phyloP scores from a whole-genome alignment of 2,888 invertebrate genomes.

The Hirtodrosophila cameraria region DNA sequence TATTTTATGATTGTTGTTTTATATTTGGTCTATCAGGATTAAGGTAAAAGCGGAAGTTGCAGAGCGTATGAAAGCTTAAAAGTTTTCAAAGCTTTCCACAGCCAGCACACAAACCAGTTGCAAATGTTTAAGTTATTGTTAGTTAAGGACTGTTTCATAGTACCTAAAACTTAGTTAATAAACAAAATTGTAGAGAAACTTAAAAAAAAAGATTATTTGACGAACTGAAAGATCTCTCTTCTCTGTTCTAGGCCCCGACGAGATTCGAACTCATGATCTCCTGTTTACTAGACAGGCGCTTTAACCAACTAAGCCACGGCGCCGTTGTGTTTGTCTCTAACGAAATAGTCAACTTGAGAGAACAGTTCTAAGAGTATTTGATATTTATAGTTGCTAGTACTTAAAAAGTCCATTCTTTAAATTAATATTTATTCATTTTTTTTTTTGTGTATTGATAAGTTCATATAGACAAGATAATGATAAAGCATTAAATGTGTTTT shows the following conservation, averaged over 20 bases:
- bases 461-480: slow-evolving; percentile 10
- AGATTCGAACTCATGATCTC: slow-evolving; percentile 84
- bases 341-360: slow-evolving; percentile 27
- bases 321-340: slow-evolving; percentile 42
- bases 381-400: slow-evolving; percentile 3
- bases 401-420: slow-evolving; percentile 37
- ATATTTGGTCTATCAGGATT: slow-evolving; percentile 83
- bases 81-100: slow-evolving; percentile 16
- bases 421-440: slow-evolving; percentile 56
- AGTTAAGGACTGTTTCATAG: slow-evolving; percentile 20
- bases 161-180: slow-evolving; percentile 20
- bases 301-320: slow-evolving; percentile 84
- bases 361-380: not conserved
- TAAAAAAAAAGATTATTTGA: not conserved
- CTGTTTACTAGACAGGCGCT: slow-evolving; percentile 84
- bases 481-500: not conserved
- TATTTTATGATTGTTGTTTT: slow-evolving; percentile 82
- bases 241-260: slow-evolving; percentile 77
- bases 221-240: not conserved
- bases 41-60: slow-evolving; percentile 29
- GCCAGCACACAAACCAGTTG: slow-evolving; percentile 40
- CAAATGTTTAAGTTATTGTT: slow-evolving; percentile 11
- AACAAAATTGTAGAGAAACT: slow-evolving; percentile 7
- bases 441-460: slow-evolving; percentile 6
- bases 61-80: slow-evolving; percentile 14